Base-by-base conservation (phyloP, 2,797 vertebrate genomes). In the Apodemus agrarius region DNA sequence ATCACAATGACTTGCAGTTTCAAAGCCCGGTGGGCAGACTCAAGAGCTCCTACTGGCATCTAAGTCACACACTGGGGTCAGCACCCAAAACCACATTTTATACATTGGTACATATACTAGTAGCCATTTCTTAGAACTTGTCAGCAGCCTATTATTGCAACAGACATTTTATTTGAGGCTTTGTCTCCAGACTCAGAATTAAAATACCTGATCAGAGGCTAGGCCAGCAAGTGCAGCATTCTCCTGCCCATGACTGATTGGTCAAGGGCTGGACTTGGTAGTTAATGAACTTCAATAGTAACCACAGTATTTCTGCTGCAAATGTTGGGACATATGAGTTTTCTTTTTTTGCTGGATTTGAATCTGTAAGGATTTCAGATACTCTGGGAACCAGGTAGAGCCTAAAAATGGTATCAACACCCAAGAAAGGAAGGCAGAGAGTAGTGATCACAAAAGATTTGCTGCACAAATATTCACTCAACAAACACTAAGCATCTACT, bases 341-440 rank as follows among this genome's bases (percentile, higher is more conserved):
- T 91, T 76, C 49, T 40, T 90, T 65, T 93, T 88, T 49, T 88
- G 91, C 57, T 76, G 96, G 81, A 82, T 92, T 31, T 81, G 37
- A 88, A 93, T 83, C 83, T 94, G 92, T 59, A 96, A 92, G 80
- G 76, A 93, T 90, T 96, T 75, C 57, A 95, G 76, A 61, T 93
- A 95, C 29, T 92, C 8, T 46, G 75, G 37, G 87, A 94, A 93
- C 34, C 46, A 96, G 19, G 63, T 26, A 89, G 54, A 43, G 26
- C 46, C 90, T 96, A 78, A 93, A 88, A 92, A 29, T 84, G 69
- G 10, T n/a, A 94, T 80, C 43, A 43, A 59, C 37, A 90, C 89
- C 59, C 82, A 83, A 61, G n/a, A 94, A 94, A 57, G 17, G 83
- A 52, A 91, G 61, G 21, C 57, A 96, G 4, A 79, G 89, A 96